Conservation (phyloP, 2,888 invertebrate species). For the Halocaridina rubra region DNA sequence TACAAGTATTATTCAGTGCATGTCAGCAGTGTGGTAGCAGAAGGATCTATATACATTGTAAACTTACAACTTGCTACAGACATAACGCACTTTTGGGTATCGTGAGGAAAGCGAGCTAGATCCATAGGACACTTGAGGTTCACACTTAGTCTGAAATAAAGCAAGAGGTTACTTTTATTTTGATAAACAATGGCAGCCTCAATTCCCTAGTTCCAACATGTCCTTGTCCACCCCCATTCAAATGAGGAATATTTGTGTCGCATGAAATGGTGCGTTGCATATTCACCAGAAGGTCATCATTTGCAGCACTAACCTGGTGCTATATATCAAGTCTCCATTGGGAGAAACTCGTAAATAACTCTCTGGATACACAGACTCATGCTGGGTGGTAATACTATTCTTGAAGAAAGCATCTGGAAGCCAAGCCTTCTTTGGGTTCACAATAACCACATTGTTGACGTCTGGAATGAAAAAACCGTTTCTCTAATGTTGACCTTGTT, state of each 20-base stretch:
- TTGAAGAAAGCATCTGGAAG: constrained; percentile 58
- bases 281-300: too few relatives aligned
- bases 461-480: neutral
- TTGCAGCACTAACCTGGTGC: constrained; percentile 38
- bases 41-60: too few relatives aligned
- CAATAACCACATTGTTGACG: constrained; percentile 30
- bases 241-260: too few relatives aligned
- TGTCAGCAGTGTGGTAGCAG: too few relatives aligned
- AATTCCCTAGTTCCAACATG: too few relatives aligned
- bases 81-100: constrained; percentile 69
- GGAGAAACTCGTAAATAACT: constrained; percentile 31
- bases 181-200: too few relatives aligned
- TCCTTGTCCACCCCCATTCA: too few relatives aligned
- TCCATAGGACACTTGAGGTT: constrained; percentile 70
- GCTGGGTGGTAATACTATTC: constrained; percentile 32
- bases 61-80: constrained; percentile 70
- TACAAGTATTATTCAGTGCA: too few relatives aligned
- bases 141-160: constrained; percentile 68
- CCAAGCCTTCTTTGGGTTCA: constrained; percentile 33
- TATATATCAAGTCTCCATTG: constrained; percentile 25
- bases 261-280: too few relatives aligned
- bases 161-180: too few relatives aligned
- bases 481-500: neutral
- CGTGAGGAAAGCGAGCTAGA: constrained; percentile 70
- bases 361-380: constrained; percentile 31